Evolutionary conservation across 64 coral and sea anemone species (phyloP).

Genomic region (Catalaphyllia jardinei): DNA sequence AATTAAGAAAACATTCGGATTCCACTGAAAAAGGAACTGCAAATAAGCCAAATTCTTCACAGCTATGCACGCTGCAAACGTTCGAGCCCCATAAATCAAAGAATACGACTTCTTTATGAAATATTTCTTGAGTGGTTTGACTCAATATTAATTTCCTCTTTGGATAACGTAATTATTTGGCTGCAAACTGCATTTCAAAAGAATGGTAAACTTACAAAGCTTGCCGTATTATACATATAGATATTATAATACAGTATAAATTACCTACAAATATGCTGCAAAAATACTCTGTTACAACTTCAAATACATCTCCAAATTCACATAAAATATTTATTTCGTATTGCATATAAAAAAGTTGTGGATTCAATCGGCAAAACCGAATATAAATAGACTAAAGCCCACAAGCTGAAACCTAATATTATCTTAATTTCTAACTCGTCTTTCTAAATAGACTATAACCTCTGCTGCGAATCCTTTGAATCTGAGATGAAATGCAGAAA

Average conservation of each 20-base stretch:
- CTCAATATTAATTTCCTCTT: neutral
- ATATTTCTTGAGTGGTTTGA: neutral
- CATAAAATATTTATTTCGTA: conserved; percentile 31
- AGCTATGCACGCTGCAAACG: too few species aligned
- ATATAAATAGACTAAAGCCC: conserved; percentile 35
- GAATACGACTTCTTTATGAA: neutral
- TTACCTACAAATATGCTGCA: conserved; percentile 51
- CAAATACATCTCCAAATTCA: conserved; percentile 50
- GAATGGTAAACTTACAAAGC: conserved; percentile 16
- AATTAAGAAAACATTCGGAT: conserved; percentile 2
- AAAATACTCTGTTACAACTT: conserved; percentile 49
- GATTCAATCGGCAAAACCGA: conserved; percentile 35
- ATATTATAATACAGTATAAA: conserved; percentile 37
- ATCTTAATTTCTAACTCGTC: neutral
- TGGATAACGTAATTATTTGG: neutral
- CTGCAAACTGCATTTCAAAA: conserved; percentile 7
- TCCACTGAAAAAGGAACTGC: neutral
- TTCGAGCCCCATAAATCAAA: too few species aligned
- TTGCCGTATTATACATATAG: neutral
- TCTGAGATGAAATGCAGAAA: neutral
- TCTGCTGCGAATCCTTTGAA: neutral
- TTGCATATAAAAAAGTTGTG: conserved; percentile 40
- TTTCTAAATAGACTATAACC: neutral
- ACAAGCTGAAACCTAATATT: conserved; percentile 4
- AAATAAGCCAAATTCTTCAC: neutral